Evolutionary conservation across 2,113 vertebrate genomes (phyloP).

Genomic region (Sander lucioperca): DNA sequence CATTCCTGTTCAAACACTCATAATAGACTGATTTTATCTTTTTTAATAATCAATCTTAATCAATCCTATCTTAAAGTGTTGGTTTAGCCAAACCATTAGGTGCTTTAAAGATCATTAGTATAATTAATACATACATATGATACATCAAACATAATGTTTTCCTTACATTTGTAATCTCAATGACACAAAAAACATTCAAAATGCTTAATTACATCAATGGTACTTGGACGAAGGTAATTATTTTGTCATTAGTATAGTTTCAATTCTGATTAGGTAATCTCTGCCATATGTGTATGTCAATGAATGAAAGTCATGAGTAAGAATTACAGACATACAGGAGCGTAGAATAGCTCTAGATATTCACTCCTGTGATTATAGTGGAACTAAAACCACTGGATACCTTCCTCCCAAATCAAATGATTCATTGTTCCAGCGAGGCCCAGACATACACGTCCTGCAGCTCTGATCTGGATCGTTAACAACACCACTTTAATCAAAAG

Average conservation of each 20-base stretch:
- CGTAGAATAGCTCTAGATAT: slow-evolving; percentile 4
- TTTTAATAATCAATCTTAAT: background rate
- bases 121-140: background rate
- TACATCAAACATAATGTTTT: slow-evolving; percentile 30
- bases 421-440: slow-evolving; percentile 41
- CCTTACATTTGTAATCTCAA: slow-evolving; percentile 2
- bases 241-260: slow-evolving; percentile 44
- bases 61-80: background rate
- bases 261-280: slow-evolving; percentile 44
- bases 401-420: slow-evolving; percentile 41
- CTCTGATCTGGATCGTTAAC: slow-evolving; percentile 68
- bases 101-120: background rate
- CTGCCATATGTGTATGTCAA: slow-evolving; percentile 43
- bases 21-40: background rate
- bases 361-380: background rate
- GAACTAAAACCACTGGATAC: slow-evolving; percentile 23
- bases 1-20: too few relatives aligned
- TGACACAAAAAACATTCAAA: slow-evolving; percentile 30
- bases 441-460: slow-evolving; percentile 14
- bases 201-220: slow-evolving; percentile 13
- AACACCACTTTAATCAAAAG: slow-evolving; percentile 75
- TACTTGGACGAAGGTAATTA: slow-evolving; percentile 33
- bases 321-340: background rate
- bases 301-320: slow-evolving; percentile 32
- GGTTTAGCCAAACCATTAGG: slow-evolving; percentile 2